phyloP scores from a whole-genome alignment of 2,888 invertebrate genomes.

The Andrena camellia region DNA sequence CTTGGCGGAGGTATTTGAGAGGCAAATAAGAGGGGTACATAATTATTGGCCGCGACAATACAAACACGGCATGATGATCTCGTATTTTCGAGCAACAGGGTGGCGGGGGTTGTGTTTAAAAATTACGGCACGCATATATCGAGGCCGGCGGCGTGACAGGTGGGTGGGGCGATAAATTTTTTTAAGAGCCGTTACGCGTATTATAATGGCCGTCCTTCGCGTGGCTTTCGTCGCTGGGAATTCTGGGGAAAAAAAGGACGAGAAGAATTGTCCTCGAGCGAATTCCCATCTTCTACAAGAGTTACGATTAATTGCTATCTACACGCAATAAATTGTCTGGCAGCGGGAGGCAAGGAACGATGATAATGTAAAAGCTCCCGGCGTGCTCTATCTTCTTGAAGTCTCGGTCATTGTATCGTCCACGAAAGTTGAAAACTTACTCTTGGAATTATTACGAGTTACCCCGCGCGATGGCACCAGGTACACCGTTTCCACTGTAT shows the following conservation, averaged over 20 bases:
- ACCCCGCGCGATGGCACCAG: constrained; percentile 42
- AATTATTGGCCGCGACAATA: background rate
- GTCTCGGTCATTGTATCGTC: constrained; percentile 69
- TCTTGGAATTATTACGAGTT: constrained; percentile 60
- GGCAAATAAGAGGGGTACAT: background rate
- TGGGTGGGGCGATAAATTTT: constrained; percentile 65
- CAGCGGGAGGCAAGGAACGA: constrained; percentile 23
- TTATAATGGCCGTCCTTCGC: constrained; percentile 56
- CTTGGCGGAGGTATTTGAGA: too few relatives aligned
- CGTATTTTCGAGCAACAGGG: background rate
- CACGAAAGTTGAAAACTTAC: constrained; percentile 66
- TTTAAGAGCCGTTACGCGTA: constrained; percentile 59
- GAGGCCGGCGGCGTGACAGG: constrained; percentile 30
- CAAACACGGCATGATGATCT: background rate
- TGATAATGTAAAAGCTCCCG: constrained; percentile 51
- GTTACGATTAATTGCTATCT: constrained; percentile 67
- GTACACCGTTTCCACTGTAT: constrained; percentile 20
- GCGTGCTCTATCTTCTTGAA: constrained; percentile 57
- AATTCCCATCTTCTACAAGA: constrained; percentile 44
- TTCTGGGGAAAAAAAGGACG: constrained; percentile 28
- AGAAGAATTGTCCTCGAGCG: constrained; percentile 54
- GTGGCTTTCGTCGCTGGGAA: constrained; percentile 42
- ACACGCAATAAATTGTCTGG: constrained; percentile 61
- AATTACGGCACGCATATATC: constrained; percentile 64
- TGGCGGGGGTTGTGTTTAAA: constrained; percentile 37